Conservation (phyloP, 2,797 vertebrate species). For the Pipistrellus pipistrellus region DNA sequence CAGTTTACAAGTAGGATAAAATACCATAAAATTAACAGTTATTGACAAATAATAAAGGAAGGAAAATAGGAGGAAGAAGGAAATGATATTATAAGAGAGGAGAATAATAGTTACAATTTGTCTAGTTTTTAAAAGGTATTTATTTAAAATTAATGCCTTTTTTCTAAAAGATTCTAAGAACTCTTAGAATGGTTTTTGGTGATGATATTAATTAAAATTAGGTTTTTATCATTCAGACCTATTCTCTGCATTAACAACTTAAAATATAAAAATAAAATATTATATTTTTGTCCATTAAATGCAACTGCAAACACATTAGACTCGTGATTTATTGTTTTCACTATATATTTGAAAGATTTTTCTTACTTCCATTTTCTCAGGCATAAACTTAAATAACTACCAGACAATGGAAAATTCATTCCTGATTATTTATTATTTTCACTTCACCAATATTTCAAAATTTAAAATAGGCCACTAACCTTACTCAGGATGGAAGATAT, state of each 20-base stretch:
- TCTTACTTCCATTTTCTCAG: constrained; percentile 27
- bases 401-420: constrained; percentile 29
- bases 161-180: background rate
- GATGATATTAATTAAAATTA: background rate
- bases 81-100: constrained; percentile 42
- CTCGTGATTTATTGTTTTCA: background rate
- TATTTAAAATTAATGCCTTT: constrained; percentile 21
- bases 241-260: background rate
- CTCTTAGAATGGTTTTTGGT: background rate
- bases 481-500: background rate
- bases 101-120: background rate
- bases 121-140: background rate
- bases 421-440: constrained; percentile 11
- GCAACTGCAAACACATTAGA: background rate
- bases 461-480: constrained; percentile 50
- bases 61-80: background rate
- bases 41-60: background rate
- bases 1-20: background rate
- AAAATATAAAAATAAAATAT: constrained; percentile 26
- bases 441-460: constrained; percentile 24
- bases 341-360: background rate
- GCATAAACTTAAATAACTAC: background rate
- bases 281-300: constrained; percentile 28
- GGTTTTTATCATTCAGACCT: background rate
- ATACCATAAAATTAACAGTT: background rate